A percentile compares a stretch with the other conserved stretches of the same genome.
Evolutionary conservation across 2,113 vertebrate species (phyloP).

Genomic region (Chauna torquata): DNA sequence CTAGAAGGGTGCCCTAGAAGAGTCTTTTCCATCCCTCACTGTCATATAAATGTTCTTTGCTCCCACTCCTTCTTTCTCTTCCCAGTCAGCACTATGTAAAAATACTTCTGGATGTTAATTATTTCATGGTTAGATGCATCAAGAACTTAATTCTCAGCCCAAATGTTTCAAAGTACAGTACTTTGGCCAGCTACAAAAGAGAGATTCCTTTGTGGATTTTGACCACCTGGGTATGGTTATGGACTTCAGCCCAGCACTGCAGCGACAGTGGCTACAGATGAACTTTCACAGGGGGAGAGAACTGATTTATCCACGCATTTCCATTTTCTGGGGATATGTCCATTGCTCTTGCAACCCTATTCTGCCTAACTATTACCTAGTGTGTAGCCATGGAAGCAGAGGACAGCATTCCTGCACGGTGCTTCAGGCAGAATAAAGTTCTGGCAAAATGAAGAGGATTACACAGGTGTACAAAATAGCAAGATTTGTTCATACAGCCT

Average conservation of each 20-base stretch:
- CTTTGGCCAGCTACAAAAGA: not conserved
- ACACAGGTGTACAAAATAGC: not conserved
- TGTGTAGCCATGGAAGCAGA: not conserved
- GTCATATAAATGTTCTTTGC: not conserved
- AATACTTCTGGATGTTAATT: not conserved
- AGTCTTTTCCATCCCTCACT: not conserved
- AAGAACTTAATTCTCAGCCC: not conserved
- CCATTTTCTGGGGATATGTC: not conserved
- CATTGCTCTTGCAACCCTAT: not conserved
- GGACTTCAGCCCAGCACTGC: not conserved
- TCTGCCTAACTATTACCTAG: not conserved
- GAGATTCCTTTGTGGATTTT: not conserved
- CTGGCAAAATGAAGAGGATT: not conserved
- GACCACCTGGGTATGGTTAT: not conserved
- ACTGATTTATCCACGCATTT: not conserved
- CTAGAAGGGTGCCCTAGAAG: not conserved
- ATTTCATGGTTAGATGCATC: not conserved
- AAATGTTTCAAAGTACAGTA: not conserved
- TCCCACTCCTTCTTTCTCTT: not conserved
- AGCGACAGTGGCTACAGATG: not conserved
- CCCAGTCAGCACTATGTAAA: not conserved
- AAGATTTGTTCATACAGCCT: not conserved
- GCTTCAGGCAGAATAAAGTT: not conserved
- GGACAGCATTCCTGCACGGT: not conserved
- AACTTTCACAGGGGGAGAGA: not conserved